Evolutionary conservation across 2,797 vertebrate genomes (phyloP).

Genomic region (Channallabes apus): DNA sequence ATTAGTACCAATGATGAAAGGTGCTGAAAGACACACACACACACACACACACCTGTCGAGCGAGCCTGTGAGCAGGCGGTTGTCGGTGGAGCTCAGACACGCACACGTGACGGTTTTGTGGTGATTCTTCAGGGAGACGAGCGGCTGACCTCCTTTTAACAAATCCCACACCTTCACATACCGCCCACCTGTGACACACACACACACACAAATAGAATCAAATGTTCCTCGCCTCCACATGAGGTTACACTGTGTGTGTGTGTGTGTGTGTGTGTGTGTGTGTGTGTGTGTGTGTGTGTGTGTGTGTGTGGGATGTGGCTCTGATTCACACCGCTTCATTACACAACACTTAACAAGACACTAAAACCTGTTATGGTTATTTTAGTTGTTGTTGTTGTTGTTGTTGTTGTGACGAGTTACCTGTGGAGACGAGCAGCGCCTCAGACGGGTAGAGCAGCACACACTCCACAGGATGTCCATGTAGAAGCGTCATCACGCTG

Average conservation of each 20-base stretch:
- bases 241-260: background rate
- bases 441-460: slow-evolving; percentile 93
- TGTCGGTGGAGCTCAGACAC: slow-evolving; percentile 86
- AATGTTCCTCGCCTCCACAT: background rate
- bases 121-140: slow-evolving; percentile 93
- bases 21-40: too few relatives aligned
- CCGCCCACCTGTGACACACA: slow-evolving; percentile 79
- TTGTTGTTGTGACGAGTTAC: slow-evolving; percentile 61
- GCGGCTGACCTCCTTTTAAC: slow-evolving; percentile 88
- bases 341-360: background rate
- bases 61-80: slow-evolving; percentile 90
- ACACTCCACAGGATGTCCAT: slow-evolving; percentile 93
- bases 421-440: slow-evolving; percentile 93
- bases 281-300: background rate
- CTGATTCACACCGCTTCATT: background rate
- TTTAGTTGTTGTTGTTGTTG: background rate
- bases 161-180: slow-evolving; percentile 97
- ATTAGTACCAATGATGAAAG: too few relatives aligned
- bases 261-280: background rate
- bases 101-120: slow-evolving; percentile 96
- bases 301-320: background rate
- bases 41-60: slow-evolving; percentile 83
- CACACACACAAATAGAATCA: background rate
- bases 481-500: slow-evolving; percentile 89
- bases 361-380: background rate